These are phyloP conservation scores for Hydropsyche betteni DNA, from an alignment of 2,888 invertebrate genomes.

Conservation along the genomic window DNA sequence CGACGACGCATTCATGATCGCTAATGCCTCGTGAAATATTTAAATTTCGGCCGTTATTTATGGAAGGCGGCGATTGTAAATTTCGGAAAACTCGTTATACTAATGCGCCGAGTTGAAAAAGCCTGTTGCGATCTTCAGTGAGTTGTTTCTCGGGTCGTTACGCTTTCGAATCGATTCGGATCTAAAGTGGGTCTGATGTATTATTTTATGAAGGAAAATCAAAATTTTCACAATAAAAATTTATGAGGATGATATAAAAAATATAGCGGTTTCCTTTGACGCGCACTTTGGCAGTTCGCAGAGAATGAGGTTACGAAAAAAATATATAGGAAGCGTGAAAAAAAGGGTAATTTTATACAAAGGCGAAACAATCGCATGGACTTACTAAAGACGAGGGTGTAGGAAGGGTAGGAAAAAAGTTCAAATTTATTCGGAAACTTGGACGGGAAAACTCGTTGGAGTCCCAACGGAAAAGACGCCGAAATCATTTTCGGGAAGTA, in stretches of 20 bases:
- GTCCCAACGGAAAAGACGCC: conserved; percentile 9
- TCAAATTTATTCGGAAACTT: conserved; percentile 40
- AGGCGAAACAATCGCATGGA: conserved; percentile 1
- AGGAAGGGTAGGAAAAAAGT: conserved; percentile 28
- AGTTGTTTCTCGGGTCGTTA: too few species aligned
- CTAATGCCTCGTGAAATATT: too few species aligned
- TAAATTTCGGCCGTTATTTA: too few species aligned
- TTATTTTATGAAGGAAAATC: neutral
- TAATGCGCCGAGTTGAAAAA: too few species aligned
- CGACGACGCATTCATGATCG: too few species aligned
- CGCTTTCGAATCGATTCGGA: neutral
- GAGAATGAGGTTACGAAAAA: too few species aligned
- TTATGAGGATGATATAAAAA: too few species aligned
- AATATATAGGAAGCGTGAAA: neutral
- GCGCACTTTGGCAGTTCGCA: neutral
- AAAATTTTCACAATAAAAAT: neutral
- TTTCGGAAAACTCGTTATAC: too few species aligned
- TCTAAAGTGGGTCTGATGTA: neutral
- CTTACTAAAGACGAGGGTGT: neutral
- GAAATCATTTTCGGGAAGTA: conserved; percentile 25
- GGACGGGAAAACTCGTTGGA: conserved; percentile 13
- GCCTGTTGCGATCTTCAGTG: too few species aligned
- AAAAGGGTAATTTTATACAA: conserved; percentile 40
- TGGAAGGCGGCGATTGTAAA: too few species aligned
- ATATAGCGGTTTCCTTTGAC: neutral